A percentile compares a stretch with the other conserved stretches of the same genome.
phyloP scores from a whole-genome alignment of 2,888 invertebrate species.

The Drosophila atroscutellata region DNA sequence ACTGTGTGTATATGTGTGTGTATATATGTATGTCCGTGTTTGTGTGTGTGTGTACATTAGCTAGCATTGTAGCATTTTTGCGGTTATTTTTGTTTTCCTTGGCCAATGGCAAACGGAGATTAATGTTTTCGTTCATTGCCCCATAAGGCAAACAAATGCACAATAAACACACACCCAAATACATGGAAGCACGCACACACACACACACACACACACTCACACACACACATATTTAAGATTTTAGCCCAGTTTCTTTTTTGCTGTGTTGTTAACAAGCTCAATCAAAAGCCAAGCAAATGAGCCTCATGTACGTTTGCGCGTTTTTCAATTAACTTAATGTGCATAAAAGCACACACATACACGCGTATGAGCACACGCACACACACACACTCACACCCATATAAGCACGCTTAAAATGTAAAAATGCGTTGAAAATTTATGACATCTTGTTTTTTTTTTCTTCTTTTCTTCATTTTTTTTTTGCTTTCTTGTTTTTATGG shows the following conservation, averaged over 20 bases:
- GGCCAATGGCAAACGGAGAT: conserved; percentile 83
- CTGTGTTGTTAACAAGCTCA: conserved; percentile 47
- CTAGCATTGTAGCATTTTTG: conserved; percentile 45
- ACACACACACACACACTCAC: not conserved
- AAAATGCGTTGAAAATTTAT: conserved; percentile 72
- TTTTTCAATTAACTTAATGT: conserved; percentile 81
- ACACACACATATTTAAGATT: conserved; percentile 1
- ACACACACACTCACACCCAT: conserved; percentile 3
- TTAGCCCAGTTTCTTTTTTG: conserved; percentile 18
- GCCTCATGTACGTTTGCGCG: conserved; percentile 57
- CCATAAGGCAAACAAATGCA: conserved; percentile 62
- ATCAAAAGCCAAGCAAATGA: conserved; percentile 60
- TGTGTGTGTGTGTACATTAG: conserved; percentile 43
- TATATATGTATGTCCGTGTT: not conserved
- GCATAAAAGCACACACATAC: conserved; percentile 49
- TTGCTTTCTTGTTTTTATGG: conserved; percentile 60
- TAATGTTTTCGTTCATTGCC: conserved; percentile 76
- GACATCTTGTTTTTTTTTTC: conserved; percentile 62
- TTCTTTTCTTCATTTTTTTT: conserved; percentile 25
- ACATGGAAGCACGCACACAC: conserved; percentile 9
- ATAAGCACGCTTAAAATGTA: conserved; percentile 44
- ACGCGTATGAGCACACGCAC: conserved; percentile 10
- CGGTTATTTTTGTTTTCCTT: conserved; percentile 50
- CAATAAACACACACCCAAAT: conserved; percentile 15
- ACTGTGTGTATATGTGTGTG: conserved; percentile 3